phyloP scores from a whole-genome alignment of 92 coral and sea anemone species.

The Actinernus sp. region DNA sequence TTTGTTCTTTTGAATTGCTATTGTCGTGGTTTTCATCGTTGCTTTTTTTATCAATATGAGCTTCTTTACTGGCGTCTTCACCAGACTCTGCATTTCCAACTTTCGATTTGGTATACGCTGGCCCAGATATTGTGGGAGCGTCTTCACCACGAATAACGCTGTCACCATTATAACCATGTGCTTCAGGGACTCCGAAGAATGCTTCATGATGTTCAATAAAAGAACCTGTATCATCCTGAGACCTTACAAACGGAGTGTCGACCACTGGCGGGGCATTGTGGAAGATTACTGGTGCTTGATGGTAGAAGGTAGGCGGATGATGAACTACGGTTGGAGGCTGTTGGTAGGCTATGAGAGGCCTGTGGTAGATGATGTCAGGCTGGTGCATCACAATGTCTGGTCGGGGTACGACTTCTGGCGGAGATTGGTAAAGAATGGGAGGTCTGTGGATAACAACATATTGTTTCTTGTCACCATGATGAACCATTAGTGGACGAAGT shows the following conservation, averaged over 20 bases:
- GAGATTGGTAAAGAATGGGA: constrained; percentile 62
- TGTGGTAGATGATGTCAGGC: constrained; percentile 68
- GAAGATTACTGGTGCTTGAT: constrained; percentile 69
- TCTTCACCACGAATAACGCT: background rate
- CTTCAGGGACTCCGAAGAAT: constrained; percentile 41
- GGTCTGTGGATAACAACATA: constrained; percentile 64
- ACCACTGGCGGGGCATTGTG: constrained; percentile 69
- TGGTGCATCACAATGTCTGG: constrained; percentile 68
- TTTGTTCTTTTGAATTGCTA: constrained; percentile 3
- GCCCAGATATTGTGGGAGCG: constrained; percentile 10
- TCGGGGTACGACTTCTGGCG: constrained; percentile 56
- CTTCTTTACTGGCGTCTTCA: background rate
- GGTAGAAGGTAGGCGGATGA: constrained; percentile 65
- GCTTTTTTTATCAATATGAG: background rate
- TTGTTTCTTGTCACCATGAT: constrained; percentile 62
- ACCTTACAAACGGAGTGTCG: constrained; percentile 34
- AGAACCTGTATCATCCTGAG: constrained; percentile 65
- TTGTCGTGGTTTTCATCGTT: background rate
- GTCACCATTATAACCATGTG: constrained; percentile 11
- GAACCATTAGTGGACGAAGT: constrained; percentile 14
- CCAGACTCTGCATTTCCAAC: constrained; percentile 14
- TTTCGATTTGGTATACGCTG: constrained; percentile 65
- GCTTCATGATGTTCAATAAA: constrained; percentile 36
- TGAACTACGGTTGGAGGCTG: constrained; percentile 81
- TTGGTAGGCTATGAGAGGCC: constrained; percentile 60